Evolutionary conservation across 2,113 vertebrate genomes (phyloP).

Genomic region (Strix aluco): DNA sequence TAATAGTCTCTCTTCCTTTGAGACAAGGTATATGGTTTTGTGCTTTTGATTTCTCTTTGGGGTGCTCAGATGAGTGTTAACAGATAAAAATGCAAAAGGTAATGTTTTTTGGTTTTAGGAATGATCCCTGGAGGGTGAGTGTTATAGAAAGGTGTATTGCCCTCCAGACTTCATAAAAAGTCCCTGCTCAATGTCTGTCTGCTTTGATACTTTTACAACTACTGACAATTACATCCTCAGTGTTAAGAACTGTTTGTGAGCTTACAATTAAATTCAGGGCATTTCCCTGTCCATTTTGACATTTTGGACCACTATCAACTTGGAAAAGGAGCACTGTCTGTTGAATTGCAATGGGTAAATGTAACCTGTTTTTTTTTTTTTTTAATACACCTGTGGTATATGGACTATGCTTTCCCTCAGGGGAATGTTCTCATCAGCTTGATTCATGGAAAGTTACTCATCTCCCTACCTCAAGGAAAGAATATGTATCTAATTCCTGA

Average conservation of each 20-base stretch:
- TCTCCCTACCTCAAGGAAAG: constrained; percentile 1
- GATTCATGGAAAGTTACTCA: constrained; percentile 44
- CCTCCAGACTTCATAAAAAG: background rate
- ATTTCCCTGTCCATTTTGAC: background rate
- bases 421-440: constrained; percentile 14
- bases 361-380: background rate
- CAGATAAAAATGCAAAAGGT: background rate
- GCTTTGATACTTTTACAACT: background rate
- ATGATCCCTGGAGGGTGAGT: background rate
- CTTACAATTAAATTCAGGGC: background rate
- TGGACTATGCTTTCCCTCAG: background rate
- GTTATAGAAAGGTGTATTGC: background rate
- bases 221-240: background rate
- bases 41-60: background rate
- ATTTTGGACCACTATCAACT: background rate
- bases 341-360: background rate
- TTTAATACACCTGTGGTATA: background rate
- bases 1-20: background rate
- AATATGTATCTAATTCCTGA: background rate
- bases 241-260: background rate
- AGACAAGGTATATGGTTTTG: background rate
- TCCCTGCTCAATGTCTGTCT: background rate
- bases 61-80: background rate
- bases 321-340: background rate
- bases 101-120: background rate